Evolutionary conservation across 1,140 invertebrate genomes (phyloP), one percentile per base, ranked within the genome.

Genomic region (Octopus bimaculoides): DNA sequence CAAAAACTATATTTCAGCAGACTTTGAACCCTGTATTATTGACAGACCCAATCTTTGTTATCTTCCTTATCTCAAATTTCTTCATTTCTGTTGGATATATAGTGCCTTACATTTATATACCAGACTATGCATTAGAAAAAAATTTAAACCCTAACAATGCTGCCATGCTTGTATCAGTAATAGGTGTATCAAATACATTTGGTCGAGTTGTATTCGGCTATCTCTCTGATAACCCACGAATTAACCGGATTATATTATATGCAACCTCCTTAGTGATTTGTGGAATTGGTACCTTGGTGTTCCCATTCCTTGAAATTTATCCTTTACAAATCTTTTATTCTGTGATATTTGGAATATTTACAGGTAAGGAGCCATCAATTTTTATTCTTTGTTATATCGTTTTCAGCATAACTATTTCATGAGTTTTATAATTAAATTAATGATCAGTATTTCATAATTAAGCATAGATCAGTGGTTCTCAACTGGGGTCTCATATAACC

Each of bases 61-160:
- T 98, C 77, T 99, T 98, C 90, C 94, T 94, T 41, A 79, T 96
- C 54, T 98, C 96, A 52, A 99, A 99, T 90, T 97, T 99, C 88
- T 93, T 96, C 85, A 99, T 97, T 8, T 97, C 95, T 87, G 95
- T 99, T 84, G 97, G 97, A 55, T 99, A 98, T 91, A 97, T 98
- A 89, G 94, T 98, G 85, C 97, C 97, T 26, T 90, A 78, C 96
- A 97, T 91, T 92, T 98, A 82, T 96, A 95, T 89, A 92, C 89
- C 89, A 20, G 90, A 91, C 82, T 87, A 89, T 79, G 91, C 90
- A 9, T 80, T 85, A 52, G 81, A 84, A 55, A 71, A 82, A 54
- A 88, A 87, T 6, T 85, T 98, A 56, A 93, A 94, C 10, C 89
- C 91, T 53, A 92, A 92, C 4, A 91, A 93, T 81, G 97, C 97